Conservation (phyloP, 2,888 invertebrate genomes). For the Acleris literana region DNA sequence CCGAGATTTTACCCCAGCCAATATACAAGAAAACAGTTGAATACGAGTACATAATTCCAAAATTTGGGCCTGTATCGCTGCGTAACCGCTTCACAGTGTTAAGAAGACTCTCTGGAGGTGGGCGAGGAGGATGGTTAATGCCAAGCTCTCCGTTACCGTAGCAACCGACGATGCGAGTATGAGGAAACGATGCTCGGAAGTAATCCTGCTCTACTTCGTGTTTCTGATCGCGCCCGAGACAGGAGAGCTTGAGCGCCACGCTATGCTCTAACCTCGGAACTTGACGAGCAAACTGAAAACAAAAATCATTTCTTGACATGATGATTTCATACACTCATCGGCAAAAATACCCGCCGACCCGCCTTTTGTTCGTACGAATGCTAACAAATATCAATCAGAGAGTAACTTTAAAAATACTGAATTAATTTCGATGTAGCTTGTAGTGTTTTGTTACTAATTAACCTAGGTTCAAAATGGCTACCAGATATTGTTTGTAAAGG, state of each 20-base stretch:
- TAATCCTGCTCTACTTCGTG: slow-evolving; percentile 67
- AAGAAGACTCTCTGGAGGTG: slow-evolving; percentile 37
- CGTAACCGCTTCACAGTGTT: slow-evolving; percentile 49
- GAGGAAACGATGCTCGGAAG: slow-evolving; percentile 68
- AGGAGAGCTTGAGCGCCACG: slow-evolving; percentile 70
- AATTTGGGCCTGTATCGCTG: slow-evolving; percentile 50
- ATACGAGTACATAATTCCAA: slow-evolving; percentile 70
- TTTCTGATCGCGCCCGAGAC: slow-evolving; percentile 70
- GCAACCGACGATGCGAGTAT: slow-evolving; percentile 68
- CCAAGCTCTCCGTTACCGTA: slow-evolving; percentile 78
- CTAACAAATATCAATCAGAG: too few species aligned
- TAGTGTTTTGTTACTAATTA: too few species aligned
- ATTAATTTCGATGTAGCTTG: too few species aligned
- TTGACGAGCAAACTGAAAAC: slow-evolving; percentile 66
- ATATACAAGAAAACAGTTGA: slow-evolving; percentile 75
- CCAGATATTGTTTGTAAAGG: too few species aligned
- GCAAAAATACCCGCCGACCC: too few species aligned
- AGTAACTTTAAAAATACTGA: too few species aligned
- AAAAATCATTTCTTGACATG: neutral
- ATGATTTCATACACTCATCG: too few species aligned
- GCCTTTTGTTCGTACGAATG: too few species aligned
- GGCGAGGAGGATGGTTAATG: slow-evolving; percentile 58
- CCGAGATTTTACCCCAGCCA: slow-evolving; percentile 69
- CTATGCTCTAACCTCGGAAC: slow-evolving; percentile 72
- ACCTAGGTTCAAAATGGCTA: too few species aligned